phyloP scores from a whole-genome alignment of 2,797 vertebrate genomes.

The Hapalemur alaotrensis region DNA sequence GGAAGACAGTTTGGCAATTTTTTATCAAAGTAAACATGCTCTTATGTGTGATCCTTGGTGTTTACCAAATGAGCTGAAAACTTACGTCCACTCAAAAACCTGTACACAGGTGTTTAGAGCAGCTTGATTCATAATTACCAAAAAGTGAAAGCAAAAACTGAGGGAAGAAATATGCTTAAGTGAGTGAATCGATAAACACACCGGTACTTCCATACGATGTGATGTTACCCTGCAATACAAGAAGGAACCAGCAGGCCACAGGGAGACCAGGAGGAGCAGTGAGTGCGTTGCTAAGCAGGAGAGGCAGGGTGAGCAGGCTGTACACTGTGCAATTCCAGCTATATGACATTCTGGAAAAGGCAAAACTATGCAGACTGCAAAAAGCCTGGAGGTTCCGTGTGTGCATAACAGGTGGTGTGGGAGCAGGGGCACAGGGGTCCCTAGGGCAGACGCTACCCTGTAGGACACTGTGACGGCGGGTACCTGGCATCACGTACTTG shows the following conservation, averaged over 20 bases:
- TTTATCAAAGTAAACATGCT: background rate
- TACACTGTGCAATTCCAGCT: accelerated
- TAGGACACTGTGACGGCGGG: no score
- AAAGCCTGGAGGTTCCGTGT: background rate
- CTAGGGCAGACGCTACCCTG: background rate
- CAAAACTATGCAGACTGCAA: accelerated
- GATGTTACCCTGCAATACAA: no score
- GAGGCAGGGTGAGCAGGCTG: background rate
- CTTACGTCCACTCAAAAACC: background rate
- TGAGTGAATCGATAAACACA: background rate
- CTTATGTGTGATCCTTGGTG: background rate
- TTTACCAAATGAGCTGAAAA: background rate
- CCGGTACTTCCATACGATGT: no score
- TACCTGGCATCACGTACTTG: background rate
- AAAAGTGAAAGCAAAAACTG: background rate
- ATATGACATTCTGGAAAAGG: accelerated
- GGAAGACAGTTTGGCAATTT: background rate
- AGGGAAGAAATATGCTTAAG: background rate
- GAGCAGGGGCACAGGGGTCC: accelerated
- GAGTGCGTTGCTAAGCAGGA: no score
- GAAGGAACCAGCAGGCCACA: background rate
- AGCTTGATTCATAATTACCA: background rate
- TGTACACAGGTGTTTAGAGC: background rate
- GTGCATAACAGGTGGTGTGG: background rate
- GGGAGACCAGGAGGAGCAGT: accelerated